phyloP scores from a whole-genome alignment of 2,888 invertebrate genomes.

The Heliothis peltigera region DNA sequence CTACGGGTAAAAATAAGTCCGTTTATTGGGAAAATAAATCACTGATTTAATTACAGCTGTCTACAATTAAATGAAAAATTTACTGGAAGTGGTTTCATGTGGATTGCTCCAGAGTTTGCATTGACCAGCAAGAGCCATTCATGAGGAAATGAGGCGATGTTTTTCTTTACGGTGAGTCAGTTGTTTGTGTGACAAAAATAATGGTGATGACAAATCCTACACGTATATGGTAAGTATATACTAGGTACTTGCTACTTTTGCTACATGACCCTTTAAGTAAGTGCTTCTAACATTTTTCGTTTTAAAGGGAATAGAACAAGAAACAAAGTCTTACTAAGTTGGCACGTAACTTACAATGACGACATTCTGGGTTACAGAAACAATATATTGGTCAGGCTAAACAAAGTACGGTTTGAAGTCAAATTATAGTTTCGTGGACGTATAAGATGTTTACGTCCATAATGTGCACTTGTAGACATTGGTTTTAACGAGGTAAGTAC shows the following conservation, averaged over 20 bases:
- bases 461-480: constrained; percentile 35
- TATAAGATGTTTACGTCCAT: constrained; percentile 33
- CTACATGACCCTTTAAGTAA: too few relatives aligned
- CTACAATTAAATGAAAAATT: too few relatives aligned
- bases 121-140: constrained; percentile 3
- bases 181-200: constrained; percentile 2
- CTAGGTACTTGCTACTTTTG: not conserved
- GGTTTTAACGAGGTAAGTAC: constrained; percentile 45
- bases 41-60: not conserved
- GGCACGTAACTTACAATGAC: constrained; percentile 16
- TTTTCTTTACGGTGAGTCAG: constrained; percentile 37
- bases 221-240: too few relatives aligned
- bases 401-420: constrained; percentile 30
- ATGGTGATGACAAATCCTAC: constrained; percentile 12
- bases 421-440: constrained; percentile 30
- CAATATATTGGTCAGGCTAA: constrained; percentile 43
- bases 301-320: not conserved
- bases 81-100: not conserved
- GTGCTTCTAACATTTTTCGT: not conserved
- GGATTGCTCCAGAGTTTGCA: constrained; percentile 1
- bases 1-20: too few relatives aligned
- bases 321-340: constrained; percentile 1
- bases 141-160: not conserved
- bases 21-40: not conserved
- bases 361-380: constrained; percentile 55